Evolutionary conservation across 1,140 invertebrate genomes (phyloP).

Genomic region (Pogonus chalceus): DNA sequence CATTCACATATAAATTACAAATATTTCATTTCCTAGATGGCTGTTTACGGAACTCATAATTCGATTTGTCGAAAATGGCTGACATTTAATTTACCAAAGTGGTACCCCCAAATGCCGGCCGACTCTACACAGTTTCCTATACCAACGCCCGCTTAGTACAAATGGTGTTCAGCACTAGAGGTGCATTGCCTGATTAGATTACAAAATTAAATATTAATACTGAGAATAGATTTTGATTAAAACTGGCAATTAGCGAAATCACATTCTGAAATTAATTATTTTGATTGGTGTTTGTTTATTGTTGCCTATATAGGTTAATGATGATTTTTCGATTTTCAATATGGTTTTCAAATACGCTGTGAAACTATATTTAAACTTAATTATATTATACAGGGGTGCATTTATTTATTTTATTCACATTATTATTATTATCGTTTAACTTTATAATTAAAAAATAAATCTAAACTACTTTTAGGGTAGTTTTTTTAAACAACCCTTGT

Average conservation of each 20-base stretch:
- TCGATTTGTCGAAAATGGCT: slow-evolving; percentile 7
- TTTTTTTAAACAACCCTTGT: no score
- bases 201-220: slow-evolving; percentile 1
- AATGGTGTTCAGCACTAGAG: background rate
- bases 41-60: slow-evolving; percentile 4
- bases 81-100: slow-evolving; percentile 7
- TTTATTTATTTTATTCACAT: no score
- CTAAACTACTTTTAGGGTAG: no score
- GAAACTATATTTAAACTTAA: no score
- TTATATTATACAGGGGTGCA: no score
- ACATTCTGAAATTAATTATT: slow-evolving; percentile 5
- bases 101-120: background rate
- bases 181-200: slow-evolving; percentile 4
- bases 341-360: no score
- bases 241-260: slow-evolving; percentile 1
- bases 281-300: no score
- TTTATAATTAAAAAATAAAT: no score
- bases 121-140: background rate
- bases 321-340: no score
- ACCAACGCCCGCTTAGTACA: background rate
- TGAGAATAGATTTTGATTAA: slow-evolving; percentile 5
- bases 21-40: slow-evolving; percentile 6
- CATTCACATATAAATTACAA: background rate
- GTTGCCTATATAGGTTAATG: no score
- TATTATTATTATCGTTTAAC: no score